These are phyloP conservation scores for Atta cephalotes DNA, from an alignment of 1,140 invertebrate species.

Conservation along the genomic window DNA sequence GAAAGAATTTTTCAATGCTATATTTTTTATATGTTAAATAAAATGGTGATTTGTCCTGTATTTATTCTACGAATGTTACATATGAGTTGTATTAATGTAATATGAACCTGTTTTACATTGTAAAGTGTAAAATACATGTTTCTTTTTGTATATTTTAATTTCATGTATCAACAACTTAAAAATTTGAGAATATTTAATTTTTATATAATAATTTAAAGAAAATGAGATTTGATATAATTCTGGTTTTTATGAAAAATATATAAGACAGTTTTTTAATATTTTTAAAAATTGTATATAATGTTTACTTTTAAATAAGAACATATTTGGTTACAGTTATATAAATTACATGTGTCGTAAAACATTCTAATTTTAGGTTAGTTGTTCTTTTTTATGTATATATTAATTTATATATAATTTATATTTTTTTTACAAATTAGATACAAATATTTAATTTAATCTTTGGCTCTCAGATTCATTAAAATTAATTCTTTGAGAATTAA, in stretches of 20 bases:
- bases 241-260: background rate
- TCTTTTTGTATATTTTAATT: background rate
- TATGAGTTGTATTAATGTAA: background rate
- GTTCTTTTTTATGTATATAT: background rate
- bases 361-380: conserved; percentile 22
- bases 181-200: background rate
- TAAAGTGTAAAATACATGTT: background rate
- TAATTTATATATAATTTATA: background rate
- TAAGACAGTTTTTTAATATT: background rate
- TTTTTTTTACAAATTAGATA: background rate
- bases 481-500: no score
- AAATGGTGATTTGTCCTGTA: background rate
- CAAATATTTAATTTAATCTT: no score
- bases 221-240: background rate
- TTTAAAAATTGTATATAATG: background rate
- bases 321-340: background rate
- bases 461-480: no score
- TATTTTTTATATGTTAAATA: background rate
- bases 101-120: background rate
- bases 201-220: background rate
- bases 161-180: background rate
- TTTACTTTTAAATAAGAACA: conserved; percentile 1
- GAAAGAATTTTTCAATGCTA: background rate
- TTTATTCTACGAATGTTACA: conserved; percentile 17
- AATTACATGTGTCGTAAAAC: conserved; percentile 1